phyloP scores from a whole-genome alignment of 2,113 vertebrate genomes.

The Paedocypris sp. region DNA sequence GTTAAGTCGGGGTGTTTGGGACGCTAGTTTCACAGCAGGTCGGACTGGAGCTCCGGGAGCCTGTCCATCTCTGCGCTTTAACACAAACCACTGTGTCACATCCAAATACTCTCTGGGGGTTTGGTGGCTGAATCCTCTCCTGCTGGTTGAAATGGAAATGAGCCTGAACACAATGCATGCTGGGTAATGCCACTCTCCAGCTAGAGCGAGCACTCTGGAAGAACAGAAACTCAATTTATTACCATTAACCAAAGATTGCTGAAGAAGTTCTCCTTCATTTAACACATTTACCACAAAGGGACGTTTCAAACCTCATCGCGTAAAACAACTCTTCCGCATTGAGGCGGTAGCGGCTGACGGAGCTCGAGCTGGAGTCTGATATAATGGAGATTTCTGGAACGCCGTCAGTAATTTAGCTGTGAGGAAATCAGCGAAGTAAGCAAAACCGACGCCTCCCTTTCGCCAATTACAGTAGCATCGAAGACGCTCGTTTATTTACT shows the following conservation, averaged over 20 bases:
- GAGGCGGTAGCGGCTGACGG: too few species aligned
- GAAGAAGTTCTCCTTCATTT: neutral
- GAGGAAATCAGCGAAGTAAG: too few species aligned
- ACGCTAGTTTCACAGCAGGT: neutral
- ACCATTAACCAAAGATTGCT: neutral
- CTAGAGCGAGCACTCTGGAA: neutral
- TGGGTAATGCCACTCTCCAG: constrained; percentile 14
- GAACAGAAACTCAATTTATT: neutral
- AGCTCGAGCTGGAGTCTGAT: too few species aligned
- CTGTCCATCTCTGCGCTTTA: constrained; percentile 13
- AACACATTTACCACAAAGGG: neutral
- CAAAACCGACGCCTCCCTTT: too few species aligned
- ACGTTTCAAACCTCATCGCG: too few species aligned
- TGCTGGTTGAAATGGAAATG: constrained; percentile 25
- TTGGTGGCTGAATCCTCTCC: constrained; percentile 6
- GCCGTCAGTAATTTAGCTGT: too few species aligned
- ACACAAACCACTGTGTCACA: constrained; percentile 25
- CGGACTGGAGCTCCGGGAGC: constrained; percentile 11
- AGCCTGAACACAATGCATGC: constrained; percentile 11
- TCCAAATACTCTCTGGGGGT: constrained; percentile 14
- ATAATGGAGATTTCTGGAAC: too few species aligned
- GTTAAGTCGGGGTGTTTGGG: neutral
- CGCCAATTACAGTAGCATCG: too few species aligned
- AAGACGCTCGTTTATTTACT: too few species aligned
- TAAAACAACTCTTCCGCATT: too few species aligned